Evolutionary conservation across 2,797 vertebrate species (phyloP).

Genomic region (Mormyrus proboscirostris): DNA sequence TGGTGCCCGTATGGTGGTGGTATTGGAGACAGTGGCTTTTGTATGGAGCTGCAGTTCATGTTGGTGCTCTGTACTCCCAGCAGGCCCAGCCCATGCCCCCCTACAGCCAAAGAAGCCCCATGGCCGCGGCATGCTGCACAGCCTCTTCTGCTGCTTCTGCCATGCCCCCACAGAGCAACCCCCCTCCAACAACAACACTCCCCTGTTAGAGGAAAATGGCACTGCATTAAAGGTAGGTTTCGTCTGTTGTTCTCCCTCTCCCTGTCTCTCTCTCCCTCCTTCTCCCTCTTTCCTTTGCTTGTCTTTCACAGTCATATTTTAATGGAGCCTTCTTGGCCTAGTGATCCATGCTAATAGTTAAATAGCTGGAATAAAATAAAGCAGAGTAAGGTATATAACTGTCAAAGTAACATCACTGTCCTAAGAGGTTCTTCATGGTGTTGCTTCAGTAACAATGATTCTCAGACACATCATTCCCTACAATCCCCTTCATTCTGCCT

Average conservation of each 20-base stretch:
- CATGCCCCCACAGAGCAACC: slow-evolving; percentile 52
- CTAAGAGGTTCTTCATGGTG: not conserved
- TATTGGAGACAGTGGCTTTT: not conserved
- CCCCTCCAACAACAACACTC: slow-evolving; percentile 51
- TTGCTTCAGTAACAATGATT: not conserved
- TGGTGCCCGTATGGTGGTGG: not conserved
- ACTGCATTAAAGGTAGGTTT: slow-evolving; percentile 57
- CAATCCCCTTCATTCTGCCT: not conserved
- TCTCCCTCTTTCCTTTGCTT: not conserved
- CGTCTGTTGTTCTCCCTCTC: not conserved
- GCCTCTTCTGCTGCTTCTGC: slow-evolving; percentile 59
- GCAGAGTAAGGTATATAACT: not conserved
- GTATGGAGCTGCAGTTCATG: not conserved
- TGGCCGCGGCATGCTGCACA: slow-evolving; percentile 49
- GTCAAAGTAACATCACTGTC: not conserved
- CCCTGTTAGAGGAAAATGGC: slow-evolving; percentile 64
- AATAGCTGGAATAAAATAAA: not conserved
- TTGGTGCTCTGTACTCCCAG: not conserved
- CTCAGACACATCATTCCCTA: not conserved
- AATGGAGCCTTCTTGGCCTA: not conserved
- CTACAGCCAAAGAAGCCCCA: slow-evolving; percentile 41
- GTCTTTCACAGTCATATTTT: not conserved
- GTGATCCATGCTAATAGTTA: not conserved
- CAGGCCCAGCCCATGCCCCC: not conserved
- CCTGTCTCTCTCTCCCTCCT: not conserved